phyloP scores from a whole-genome alignment of 1,140 invertebrate species.

The Littorina saxatilis region DNA sequence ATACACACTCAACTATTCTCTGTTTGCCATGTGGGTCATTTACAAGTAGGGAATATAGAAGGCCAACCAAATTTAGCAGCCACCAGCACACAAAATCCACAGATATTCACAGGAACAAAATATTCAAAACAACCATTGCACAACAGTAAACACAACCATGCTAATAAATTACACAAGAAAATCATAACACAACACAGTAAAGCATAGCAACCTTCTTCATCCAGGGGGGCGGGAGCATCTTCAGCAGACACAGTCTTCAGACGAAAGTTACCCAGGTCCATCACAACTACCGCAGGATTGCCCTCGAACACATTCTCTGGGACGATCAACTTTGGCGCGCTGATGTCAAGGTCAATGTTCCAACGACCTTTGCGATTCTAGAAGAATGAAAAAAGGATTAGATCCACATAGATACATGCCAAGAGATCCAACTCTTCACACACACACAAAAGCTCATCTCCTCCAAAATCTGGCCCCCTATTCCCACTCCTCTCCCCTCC shows the following conservation, averaged over 20 bases:
- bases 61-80: no score
- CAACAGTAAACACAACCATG: no score
- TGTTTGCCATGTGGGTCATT: no score
- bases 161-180: no score
- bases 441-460: neutral
- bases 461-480: neutral
- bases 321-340: constrained; percentile 91
- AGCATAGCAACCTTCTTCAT: constrained; percentile 40
- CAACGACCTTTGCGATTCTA: constrained; percentile 81
- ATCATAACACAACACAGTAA: no score
- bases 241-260: constrained; percentile 63
- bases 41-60: no score
- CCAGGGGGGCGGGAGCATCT: neutral
- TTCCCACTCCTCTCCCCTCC: neutral
- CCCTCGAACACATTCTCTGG: constrained; percentile 87
- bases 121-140: no score
- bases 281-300: constrained; percentile 85
- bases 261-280: constrained; percentile 76
- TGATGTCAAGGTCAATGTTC: constrained; percentile 93
- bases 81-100: no score
- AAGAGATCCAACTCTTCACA: neutral
- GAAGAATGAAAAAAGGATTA: neutral
- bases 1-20: no score
- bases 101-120: no score
- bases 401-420: neutral